These are phyloP conservation scores for Ophioninae sp. DNA, from an alignment of 2,888 invertebrate species.

Conservation along the genomic window DNA sequence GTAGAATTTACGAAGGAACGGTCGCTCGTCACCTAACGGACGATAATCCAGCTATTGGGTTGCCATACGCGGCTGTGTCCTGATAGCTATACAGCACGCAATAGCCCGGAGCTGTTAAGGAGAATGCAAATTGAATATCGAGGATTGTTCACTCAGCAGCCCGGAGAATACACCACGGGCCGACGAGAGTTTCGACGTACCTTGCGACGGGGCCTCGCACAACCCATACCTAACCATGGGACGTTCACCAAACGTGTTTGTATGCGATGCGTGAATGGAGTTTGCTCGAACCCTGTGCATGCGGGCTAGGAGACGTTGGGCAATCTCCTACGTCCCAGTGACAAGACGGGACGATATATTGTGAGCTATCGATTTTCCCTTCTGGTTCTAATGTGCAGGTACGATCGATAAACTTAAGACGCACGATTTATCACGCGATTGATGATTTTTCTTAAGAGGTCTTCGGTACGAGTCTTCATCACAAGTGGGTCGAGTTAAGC, in stretches of 20 bases:
- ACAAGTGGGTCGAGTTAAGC: too few relatives aligned
- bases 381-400: background rate
- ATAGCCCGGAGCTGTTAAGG: background rate
- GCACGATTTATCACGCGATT: background rate
- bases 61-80: background rate
- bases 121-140: constrained; percentile 1
- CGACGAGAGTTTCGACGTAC: background rate
- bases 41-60: background rate
- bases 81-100: background rate
- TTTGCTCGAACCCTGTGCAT: background rate
- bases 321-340: background rate
- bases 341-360: background rate
- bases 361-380: background rate
- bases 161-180: background rate
- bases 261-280: background rate
- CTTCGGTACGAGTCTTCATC: too few relatives aligned
- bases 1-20: background rate
- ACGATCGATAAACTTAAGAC: background rate
- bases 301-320: background rate
- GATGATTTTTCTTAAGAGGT: too few relatives aligned
- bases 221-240: background rate
- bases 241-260: background rate
- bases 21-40: background rate
- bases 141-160: background rate
- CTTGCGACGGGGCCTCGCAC: background rate